Base-by-base conservation (phyloP, 2,888 invertebrate genomes). In the Syritta pipiens region DNA sequence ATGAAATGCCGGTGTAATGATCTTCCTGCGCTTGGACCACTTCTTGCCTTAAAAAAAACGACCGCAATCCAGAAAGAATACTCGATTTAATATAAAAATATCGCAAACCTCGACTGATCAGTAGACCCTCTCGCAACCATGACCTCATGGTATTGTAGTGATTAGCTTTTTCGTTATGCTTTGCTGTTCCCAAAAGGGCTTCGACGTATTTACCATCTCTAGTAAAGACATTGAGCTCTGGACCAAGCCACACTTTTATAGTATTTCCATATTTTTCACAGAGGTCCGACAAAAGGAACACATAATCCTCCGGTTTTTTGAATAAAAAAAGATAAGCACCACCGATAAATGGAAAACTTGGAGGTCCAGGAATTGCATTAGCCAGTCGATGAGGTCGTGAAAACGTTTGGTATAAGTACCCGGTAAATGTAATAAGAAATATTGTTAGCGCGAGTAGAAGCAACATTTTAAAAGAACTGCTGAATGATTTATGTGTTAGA, bases 1-100 rank as follows among this genome's bases (percentile, higher is more conserved):
- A 87, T 95, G 95, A 86, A 95, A 95, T 0, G 95, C 92, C 1
- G 95, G 94, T 0, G 95, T 95, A 57, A 95, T 88, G 76, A 94
- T 90, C 87, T 93, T 94, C 22, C 95, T 90, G 7, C 93, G 90
- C 1, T 89, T 88, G 82, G 90, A 84, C 88, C 88, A 87, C 44
- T 87, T 87, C 26, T 81, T 83, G 4, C 88, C 87, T 1, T 59
- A 67, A 46, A 35, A 28, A 22, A 62, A 7, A 37, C 3, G 19
- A 6, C 14, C n/a, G n/a, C n/a, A n/a, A n/a, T n/a, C n/a, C n/a
- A n/a, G n/a, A n/a, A n/a, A n/a, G n/a, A n/a, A n/a, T n/a, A n/a
- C n/a, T n/a, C n/a, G n/a, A n/a, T n/a, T n/a, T n/a, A n/a, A n/a
- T n/a, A n/a, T n/a, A n/a, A n/a, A n/a, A n/a, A n/a, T n/a, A 22